A percentile compares a stretch with the other conserved stretches of the same genome.
These are phyloP conservation scores for Eucriotettix oculatus DNA, from an alignment of 2,888 invertebrate species.

Conservation along the genomic window DNA sequence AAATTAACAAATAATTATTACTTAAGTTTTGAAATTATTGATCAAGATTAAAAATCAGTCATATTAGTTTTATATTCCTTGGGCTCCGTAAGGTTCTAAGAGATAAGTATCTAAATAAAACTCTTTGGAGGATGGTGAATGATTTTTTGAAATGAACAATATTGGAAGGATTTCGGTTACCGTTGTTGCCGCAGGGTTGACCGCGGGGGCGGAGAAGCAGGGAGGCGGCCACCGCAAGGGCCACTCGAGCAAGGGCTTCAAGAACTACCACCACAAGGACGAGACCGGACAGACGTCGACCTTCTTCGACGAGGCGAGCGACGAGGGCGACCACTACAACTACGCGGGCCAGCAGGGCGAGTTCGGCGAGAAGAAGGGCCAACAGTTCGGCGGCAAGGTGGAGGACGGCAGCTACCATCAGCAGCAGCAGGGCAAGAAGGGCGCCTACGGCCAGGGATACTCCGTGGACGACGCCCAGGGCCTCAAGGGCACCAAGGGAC, in stretches of 20 bases:
- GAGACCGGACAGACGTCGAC: constrained; percentile 9
- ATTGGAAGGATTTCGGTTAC: too few relatives aligned
- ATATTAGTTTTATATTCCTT: too few relatives aligned
- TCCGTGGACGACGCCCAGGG: neutral
- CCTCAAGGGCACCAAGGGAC: neutral
- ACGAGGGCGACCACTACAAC: constrained; percentile 10
- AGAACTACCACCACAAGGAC: constrained; percentile 13
- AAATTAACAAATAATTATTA: too few relatives aligned
- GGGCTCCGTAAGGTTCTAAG: too few relatives aligned
- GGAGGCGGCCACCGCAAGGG: constrained; percentile 8
- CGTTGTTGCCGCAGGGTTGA: constrained; percentile 6
- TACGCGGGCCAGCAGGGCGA: constrained; percentile 5
- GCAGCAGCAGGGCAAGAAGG: neutral
- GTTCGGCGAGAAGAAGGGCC: constrained; percentile 5
- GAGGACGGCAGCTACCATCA: constrained; percentile 4
- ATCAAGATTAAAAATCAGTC: too few relatives aligned
- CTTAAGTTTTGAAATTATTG: too few relatives aligned
- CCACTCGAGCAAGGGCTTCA: constrained; percentile 10
- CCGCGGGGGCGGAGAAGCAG: constrained; percentile 4
- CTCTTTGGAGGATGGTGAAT: too few relatives aligned
- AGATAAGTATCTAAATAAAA: too few relatives aligned
- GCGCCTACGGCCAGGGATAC: constrained; percentile 2
- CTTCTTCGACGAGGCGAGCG: constrained; percentile 11
- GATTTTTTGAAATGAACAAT: too few relatives aligned
- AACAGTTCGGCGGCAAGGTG: constrained; percentile 3